Base-by-base conservation (phyloP, 2,797 vertebrate species). In the Heterohyrax brucei region DNA sequence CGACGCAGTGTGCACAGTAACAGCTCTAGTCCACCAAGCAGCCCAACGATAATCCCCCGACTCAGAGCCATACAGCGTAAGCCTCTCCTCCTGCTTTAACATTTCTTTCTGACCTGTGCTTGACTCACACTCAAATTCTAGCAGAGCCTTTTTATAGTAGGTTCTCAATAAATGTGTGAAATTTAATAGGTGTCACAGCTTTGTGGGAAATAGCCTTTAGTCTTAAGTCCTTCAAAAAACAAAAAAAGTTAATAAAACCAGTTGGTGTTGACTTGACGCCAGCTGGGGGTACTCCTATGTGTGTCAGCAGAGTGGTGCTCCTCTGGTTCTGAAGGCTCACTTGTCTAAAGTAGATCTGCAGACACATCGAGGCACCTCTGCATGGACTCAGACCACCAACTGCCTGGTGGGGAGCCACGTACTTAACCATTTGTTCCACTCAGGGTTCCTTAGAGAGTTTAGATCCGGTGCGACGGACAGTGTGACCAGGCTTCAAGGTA, bases 61-160 rank as follows among this genome's bases (percentile, higher is more conserved):
- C 99, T 99, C 95, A 98, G 99, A 97, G 99, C 99, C 80, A 99
- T 99, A 97, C 99, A 99, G n/a, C 83, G 99, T 99, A 98, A 98
- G 99, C 98, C 0, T 26, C 22, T 2, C 13, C 2, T 3, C 12
- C 0, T 26, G 46, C 12, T 53, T 16, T 53, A 28, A 78, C 10
- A 46, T 22, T 10, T 7, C 1, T 30, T 6, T 73, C 12, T 39
- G 66, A 73, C 68, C 24, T 0, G 70, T 48, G 13, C 2, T 62
- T 64, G 2, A 3, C 16, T 61, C 53, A 30, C 39, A 30, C 18
- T 89, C 39, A 61, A 4, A 1, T 56, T 26, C 48, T 28, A 77
- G 78, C 26, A 33, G 44, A 22, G 19, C 2, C 18, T 83, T 96
- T 82, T n/a, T 18, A n/a, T 14, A 61, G 14, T n/a, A 39, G 22